phyloP scores from a whole-genome alignment of 2,797 vertebrate genomes.

The Darevskia mixta region DNA sequence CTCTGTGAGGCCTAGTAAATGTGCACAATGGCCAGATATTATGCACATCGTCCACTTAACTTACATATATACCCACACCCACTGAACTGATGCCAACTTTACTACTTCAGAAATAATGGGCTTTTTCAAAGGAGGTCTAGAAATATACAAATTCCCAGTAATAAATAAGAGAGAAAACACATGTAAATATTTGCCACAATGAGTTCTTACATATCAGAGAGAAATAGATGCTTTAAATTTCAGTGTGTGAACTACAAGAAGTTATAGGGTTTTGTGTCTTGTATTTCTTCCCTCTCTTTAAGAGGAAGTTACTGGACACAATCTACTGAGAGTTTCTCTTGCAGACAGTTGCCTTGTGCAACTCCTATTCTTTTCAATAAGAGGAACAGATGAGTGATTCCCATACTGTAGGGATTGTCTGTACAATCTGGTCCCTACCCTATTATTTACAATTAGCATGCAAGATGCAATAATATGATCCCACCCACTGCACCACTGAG shows the following conservation, averaged over 20 bases:
- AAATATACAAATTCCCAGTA: not conserved
- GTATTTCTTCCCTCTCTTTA: not conserved
- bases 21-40: no score
- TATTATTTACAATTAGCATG: constrained; percentile 15
- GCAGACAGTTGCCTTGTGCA: not conserved
- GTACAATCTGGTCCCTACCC: not conserved
- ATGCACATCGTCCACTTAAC: no score
- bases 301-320: not conserved
- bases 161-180: not conserved
- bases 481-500: not conserved
- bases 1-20: no score
- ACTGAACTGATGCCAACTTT: not conserved
- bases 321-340: not conserved
- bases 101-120: not conserved
- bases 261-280: not conserved
- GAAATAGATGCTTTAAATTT: not conserved
- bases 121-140: not conserved
- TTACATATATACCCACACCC: no score
- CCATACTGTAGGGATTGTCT: not conserved
- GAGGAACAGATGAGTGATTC: not conserved
- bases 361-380: not conserved
- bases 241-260: not conserved
- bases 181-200: not conserved
- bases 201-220: not conserved
- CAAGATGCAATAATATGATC: constrained; percentile 27